Conservation (phyloP, 2,888 invertebrate species). For the Cataglyphis cursor region DNA sequence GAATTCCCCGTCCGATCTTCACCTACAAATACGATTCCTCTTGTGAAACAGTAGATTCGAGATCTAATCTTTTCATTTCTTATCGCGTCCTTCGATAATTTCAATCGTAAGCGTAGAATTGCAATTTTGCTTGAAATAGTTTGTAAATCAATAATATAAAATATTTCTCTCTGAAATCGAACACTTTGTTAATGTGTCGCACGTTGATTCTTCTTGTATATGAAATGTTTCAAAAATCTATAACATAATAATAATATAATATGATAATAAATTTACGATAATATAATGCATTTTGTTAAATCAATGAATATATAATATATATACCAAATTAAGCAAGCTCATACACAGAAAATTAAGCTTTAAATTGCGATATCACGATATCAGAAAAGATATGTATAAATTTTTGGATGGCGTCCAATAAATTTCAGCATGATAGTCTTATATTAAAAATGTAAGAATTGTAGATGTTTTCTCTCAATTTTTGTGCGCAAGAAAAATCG, state of each 20-base stretch:
- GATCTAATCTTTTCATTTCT: slow-evolving; percentile 28
- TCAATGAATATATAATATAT: neutral
- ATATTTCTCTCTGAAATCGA: slow-evolving; percentile 3
- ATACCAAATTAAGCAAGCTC: neutral
- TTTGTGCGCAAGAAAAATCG: neutral
- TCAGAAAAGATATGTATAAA: neutral
- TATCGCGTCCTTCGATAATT: slow-evolving; percentile 30
- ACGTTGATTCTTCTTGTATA: neutral
- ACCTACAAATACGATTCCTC: slow-evolving; percentile 51
- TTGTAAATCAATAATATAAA: slow-evolving; percentile 36
- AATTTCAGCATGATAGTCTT: neutral
- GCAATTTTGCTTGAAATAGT: slow-evolving; percentile 45
- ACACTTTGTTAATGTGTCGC: neutral
- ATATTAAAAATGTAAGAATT: neutral
- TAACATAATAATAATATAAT: neutral
- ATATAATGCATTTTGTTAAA: neutral
- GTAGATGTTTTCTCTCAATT: neutral
- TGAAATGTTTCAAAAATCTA: neutral
- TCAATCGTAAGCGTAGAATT: slow-evolving; percentile 25
- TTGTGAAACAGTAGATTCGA: slow-evolving; percentile 35
- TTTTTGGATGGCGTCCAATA: neutral
- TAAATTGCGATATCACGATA: neutral
- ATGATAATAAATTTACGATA: neutral
- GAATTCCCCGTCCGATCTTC: slow-evolving; percentile 45
- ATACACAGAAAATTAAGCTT: neutral